These are phyloP conservation scores for Diadema setosum DNA, from an alignment of 35 echinoderm and acorn worm genomes.

Conservation along the genomic window DNA sequence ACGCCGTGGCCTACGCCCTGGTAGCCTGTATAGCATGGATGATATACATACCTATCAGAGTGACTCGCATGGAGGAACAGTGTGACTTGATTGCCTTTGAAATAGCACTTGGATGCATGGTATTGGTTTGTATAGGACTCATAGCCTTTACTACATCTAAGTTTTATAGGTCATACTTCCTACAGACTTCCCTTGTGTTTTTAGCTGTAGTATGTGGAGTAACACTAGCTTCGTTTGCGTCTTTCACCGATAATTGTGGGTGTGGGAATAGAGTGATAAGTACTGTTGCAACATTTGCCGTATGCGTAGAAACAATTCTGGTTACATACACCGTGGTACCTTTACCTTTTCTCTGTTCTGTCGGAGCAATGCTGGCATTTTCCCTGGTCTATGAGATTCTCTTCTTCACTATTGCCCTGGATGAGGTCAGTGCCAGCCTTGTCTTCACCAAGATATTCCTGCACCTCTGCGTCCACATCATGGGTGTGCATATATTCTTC, in stretches of 20 bases:
- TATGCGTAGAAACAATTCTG: conserved; percentile 90
- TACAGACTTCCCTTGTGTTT: conserved; percentile 55
- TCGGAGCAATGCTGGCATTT: conserved; percentile 51
- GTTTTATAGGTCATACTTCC: conserved; percentile 55
- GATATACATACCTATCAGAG: conserved; percentile 65
- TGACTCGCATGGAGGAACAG: background rate
- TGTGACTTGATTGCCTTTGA: conserved; percentile 46
- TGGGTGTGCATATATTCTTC: conserved; percentile 96
- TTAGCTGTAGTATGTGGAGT: conserved; percentile 60
- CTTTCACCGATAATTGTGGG: background rate
- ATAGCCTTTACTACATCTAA: conserved; percentile 51
- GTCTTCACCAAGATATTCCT: conserved; percentile 90
- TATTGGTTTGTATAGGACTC: conserved; percentile 62
- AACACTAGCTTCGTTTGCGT: conserved; percentile 60
- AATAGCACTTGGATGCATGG: conserved; percentile 49
- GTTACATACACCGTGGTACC: conserved; percentile 98
- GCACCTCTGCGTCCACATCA: conserved; percentile 94
- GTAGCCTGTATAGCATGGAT: conserved; percentile 74
- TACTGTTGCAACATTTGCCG: conserved; percentile 77
- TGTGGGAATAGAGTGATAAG: conserved; percentile 51
- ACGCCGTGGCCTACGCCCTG: conserved; percentile 72
- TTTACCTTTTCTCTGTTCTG: conserved; percentile 71
- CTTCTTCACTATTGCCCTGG: conserved; percentile 49
- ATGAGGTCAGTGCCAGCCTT: conserved; percentile 12
- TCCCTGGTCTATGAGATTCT: conserved; percentile 84